phyloP scores from a whole-genome alignment of 2,113 vertebrate species.

The Stigmatopora argus region DNA sequence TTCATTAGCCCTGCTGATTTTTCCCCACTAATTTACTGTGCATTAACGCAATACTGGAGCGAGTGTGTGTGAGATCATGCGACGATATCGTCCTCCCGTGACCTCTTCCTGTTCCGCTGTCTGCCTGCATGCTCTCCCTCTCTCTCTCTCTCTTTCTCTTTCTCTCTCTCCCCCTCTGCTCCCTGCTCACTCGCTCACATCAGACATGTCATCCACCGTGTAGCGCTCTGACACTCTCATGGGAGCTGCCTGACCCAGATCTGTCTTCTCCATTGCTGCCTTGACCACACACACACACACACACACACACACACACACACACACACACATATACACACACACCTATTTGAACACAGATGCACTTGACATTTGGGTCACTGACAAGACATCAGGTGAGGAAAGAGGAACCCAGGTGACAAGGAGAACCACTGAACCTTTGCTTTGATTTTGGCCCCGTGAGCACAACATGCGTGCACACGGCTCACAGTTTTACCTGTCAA shows the following conservation, averaged over 20 bases:
- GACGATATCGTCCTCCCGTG: slow-evolving; percentile 42
- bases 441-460: slow-evolving; percentile 48
- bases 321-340: slow-evolving; percentile 15
- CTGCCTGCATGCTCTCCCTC: slow-evolving; percentile 39
- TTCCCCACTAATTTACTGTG: slow-evolving; percentile 27
- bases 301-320: slow-evolving; percentile 20
- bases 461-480: slow-evolving; percentile 19
- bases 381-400: slow-evolving; percentile 66
- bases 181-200: slow-evolving; percentile 53
- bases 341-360: slow-evolving; percentile 33
- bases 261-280: slow-evolving; percentile 55
- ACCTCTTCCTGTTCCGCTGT: slow-evolving; percentile 44
- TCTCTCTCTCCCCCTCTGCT: slow-evolving; percentile 23
- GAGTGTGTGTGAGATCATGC: slow-evolving; percentile 14
- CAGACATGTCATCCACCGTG: slow-evolving; percentile 56
- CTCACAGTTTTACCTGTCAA: slow-evolving; percentile 35
- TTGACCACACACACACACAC: slow-evolving; percentile 43
- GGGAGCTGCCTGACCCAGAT: slow-evolving; percentile 67
- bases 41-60: slow-evolving; percentile 10
- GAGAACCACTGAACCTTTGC: slow-evolving; percentile 64
- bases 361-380: slow-evolving; percentile 67
- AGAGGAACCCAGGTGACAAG: slow-evolving; percentile 62
- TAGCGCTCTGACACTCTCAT: slow-evolving; percentile 51
- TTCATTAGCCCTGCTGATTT: not conserved
- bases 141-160: not conserved